Evolutionary conservation across 2,888 invertebrate genomes (phyloP).

Genomic region (Mythimna vitellina): DNA sequence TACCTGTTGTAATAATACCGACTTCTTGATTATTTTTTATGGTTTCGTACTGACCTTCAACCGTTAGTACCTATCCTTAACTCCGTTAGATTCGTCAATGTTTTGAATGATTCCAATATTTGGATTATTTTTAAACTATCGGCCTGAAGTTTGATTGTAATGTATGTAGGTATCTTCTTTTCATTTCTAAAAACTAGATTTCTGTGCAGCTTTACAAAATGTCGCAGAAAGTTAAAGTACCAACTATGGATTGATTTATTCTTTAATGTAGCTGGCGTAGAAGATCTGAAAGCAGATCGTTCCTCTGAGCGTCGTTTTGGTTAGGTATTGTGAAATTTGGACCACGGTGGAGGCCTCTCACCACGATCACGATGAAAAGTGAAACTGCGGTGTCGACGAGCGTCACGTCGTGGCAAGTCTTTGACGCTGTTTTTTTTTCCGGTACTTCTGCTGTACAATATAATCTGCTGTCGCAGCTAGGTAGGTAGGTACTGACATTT

Average conservation of each 20-base stretch:
- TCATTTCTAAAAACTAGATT: background rate
- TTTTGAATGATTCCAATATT: background rate
- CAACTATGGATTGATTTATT: conserved; percentile 30
- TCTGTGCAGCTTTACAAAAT: background rate
- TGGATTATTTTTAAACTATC: background rate
- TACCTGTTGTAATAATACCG: conserved; percentile 36
- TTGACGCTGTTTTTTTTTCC: conserved; percentile 85
- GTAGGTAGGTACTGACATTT: conserved; percentile 37
- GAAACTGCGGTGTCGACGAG: conserved; percentile 85
- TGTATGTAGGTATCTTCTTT: background rate
- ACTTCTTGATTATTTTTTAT: conserved; percentile 42
- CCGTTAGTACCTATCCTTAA: conserved; percentile 13
- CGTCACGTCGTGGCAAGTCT: conserved; percentile 83
- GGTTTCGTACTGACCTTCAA: conserved; percentile 34
- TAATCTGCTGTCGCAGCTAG: conserved; percentile 57
- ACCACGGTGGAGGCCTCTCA: conserved; percentile 87
- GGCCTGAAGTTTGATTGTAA: background rate
- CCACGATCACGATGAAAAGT: conserved; percentile 88
- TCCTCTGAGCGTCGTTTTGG: conserved; percentile 78
- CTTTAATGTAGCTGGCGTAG: conserved; percentile 52
- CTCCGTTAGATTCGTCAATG: conserved; percentile 5
- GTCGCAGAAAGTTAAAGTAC: conserved; percentile 17
- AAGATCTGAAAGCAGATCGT: conserved; percentile 73
- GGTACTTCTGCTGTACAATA: conserved; percentile 80
- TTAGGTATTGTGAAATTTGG: conserved; percentile 87